A percentile compares a stretch with the other conserved stretches of the same genome.
Conservation (phyloP, 2,888 invertebrate genomes). For the Lithophane semibrunnea region DNA sequence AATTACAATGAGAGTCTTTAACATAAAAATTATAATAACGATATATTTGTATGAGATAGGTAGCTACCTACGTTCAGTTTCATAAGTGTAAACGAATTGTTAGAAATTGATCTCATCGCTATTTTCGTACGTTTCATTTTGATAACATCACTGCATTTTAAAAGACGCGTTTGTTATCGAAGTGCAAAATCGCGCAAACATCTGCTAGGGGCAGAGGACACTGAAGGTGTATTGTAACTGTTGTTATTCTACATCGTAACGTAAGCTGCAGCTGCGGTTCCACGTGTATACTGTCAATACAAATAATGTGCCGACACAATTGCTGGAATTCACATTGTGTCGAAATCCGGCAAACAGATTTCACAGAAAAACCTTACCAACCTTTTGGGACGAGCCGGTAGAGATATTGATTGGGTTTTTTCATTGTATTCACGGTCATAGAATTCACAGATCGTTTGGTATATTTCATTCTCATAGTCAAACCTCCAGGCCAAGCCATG, state of each 20-base stretch:
- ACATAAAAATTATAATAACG: constrained; percentile 10
- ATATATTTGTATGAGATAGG: neutral
- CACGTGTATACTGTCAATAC: constrained; percentile 70
- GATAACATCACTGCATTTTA: constrained; percentile 39
- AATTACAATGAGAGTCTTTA: constrained; percentile 8
- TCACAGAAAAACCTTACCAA: constrained; percentile 65
- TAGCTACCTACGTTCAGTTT: neutral
- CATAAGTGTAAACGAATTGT: constrained; percentile 25
- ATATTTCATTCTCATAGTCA: constrained; percentile 38
- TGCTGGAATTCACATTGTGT: constrained; percentile 73
- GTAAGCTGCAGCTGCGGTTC: constrained; percentile 80
- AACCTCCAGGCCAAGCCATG: constrained; percentile 24
- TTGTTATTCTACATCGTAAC: constrained; percentile 65
- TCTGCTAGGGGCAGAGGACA: constrained; percentile 61
- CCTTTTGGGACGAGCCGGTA: constrained; percentile 43
- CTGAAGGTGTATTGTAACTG: constrained; percentile 59
- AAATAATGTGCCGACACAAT: constrained; percentile 71
- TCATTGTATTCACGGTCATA: constrained; percentile 38
- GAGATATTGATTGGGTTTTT: constrained; percentile 43
- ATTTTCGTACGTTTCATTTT: constrained; percentile 28
- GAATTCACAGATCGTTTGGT: constrained; percentile 27
- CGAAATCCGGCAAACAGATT: constrained; percentile 71
- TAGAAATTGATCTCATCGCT: constrained; percentile 45
- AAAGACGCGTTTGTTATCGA: constrained; percentile 48
- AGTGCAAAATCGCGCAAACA: constrained; percentile 61